A percentile compares a stretch with the other conserved stretches of the same genome.
Conservation (phyloP, 2,797 vertebrate genomes). For the Thunnus albacares region DNA sequence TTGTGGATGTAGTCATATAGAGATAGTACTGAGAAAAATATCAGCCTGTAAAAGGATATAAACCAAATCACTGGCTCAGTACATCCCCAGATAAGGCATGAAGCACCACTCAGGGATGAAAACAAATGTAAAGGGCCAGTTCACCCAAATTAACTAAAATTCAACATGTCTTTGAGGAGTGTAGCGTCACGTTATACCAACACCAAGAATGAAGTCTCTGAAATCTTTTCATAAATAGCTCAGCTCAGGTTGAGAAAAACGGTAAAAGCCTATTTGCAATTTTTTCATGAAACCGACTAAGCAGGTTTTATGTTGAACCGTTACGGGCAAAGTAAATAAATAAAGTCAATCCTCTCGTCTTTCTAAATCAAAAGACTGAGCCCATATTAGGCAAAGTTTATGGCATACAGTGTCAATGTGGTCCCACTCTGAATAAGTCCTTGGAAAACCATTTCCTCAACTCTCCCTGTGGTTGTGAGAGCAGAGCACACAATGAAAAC, state of each 20-base stretch:
- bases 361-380: slow-evolving; percentile 15
- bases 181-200: not conserved
- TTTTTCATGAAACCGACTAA: too few relatives aligned
- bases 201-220: not conserved
- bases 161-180: not conserved
- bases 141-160: not conserved
- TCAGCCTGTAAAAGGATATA: not conserved
- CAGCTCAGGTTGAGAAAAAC: too few relatives aligned
- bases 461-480: too few relatives aligned
- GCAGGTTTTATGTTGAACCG: too few relatives aligned
- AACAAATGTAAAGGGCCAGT: not conserved
- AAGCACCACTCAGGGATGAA: not conserved
- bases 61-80: not conserved
- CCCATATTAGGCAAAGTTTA: not conserved
- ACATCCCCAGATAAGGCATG: not conserved
- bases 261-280: too few relatives aligned
- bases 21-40: not conserved
- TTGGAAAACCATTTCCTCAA: not conserved
- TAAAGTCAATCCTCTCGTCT: not conserved
- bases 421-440: not conserved
- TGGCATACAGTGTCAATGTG: not conserved
- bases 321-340: too few relatives aligned
- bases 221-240: too few relatives aligned
- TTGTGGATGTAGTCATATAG: not conserved
- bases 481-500: not conserved